phyloP scores from a whole-genome alignment of 2,113 vertebrate genomes.

The Podilymbus podiceps region DNA sequence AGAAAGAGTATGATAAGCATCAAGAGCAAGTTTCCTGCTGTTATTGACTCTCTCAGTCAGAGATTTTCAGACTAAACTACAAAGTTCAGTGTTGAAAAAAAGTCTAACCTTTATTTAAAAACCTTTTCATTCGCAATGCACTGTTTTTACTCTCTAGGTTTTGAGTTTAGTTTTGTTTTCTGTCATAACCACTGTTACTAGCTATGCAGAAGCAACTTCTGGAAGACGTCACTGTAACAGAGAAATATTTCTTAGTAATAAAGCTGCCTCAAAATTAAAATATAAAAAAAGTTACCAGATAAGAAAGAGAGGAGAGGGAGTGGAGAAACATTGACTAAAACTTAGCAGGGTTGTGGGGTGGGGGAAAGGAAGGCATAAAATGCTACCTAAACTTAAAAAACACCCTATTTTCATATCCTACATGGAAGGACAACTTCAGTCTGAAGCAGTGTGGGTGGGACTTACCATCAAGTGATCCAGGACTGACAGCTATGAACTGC shows the following conservation, averaged over 20 bases:
- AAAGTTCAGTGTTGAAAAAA: not conserved
- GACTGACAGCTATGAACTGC: conserved; percentile 71
- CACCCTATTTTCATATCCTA: conserved; percentile 43
- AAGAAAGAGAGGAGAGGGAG: not conserved
- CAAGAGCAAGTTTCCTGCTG: not conserved
- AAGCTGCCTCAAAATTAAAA: not conserved
- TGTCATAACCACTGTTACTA: not conserved
- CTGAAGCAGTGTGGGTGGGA: conserved; percentile 61
- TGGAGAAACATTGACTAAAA: not conserved
- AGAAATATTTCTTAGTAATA: not conserved
- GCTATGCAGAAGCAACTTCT: not conserved
- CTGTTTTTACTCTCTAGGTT: not conserved
- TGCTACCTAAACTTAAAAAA: not conserved
- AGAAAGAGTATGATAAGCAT: not conserved
- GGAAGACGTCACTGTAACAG: not conserved
- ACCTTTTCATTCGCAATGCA: not conserved
- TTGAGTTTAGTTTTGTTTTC: not conserved
- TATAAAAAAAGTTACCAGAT: not conserved
- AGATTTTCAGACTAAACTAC: not conserved
- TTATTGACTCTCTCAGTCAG: not conserved
- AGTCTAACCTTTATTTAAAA: not conserved
- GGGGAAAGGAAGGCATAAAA: not conserved
- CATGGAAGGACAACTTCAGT: conserved; percentile 60
- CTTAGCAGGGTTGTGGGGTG: not conserved
- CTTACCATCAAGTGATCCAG: conserved; percentile 70